Evolutionary conservation across 2,797 vertebrate species (phyloP), one percentile per base, ranked within the genome.

Genomic region (Prionace glauca): DNA sequence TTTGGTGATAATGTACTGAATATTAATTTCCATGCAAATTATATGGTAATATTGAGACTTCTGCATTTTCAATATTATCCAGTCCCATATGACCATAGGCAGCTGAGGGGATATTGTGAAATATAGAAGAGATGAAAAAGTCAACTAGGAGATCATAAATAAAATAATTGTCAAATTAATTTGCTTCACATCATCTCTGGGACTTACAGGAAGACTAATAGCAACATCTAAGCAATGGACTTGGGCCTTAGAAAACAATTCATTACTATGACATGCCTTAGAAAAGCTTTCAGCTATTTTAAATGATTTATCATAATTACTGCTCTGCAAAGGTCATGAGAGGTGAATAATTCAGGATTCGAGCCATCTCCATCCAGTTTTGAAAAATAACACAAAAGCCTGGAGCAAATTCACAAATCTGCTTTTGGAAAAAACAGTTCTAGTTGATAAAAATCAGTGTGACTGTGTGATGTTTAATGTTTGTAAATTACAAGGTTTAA

Each of bases 131-230:
- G 87, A 62, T 90, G 26, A 90, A 26, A 90, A 90, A 62, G 87
- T 90, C 87, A 90, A 90, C 60, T 90, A 62, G 60, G 87, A 90
- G 60, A 90, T 90, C 11, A 90, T 90, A 62, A 90, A 90, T 90
- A 90, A 90, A 77, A 62, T 60, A 18, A 90, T 90, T 88, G 45
- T 88, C 10, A 60, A 87, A 88, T 56, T 88, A 88, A 88, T 88
- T 60, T 60, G 26, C 72, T 32, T 8, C 72, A 74, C 72, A 10
- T 74, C 72, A 32, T 74, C 72, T 2, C 72, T 74, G 72, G 72
- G 72, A 32, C 74, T 77, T 77, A 26, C 50, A 60, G 50, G 86
- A 50, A 88, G 50, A 56, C 50, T 60, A 88, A 88, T 88, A 29
- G 22, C 41, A 87, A 45, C 56, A 60, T 90, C 56, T 90, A 11